Evolutionary conservation across 2,888 invertebrate species (phyloP), one percentile per base, ranked within the genome.

Genomic region (Arge pagana): DNA sequence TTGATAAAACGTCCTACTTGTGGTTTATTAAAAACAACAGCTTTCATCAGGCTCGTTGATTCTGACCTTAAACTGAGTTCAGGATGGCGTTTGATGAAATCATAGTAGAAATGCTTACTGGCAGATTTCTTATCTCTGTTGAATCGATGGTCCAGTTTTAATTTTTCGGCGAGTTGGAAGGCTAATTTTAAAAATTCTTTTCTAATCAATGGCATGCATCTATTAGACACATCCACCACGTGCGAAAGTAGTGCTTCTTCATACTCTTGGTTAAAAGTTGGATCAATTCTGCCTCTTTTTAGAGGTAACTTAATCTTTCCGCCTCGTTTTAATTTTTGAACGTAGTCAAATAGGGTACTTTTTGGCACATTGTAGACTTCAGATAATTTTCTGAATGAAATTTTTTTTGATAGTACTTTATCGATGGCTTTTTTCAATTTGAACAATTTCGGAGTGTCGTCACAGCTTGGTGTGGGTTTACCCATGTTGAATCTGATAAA

Each of bases 71-170:
- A 16, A 4, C 33, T 33, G 33, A 57, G 24, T 10, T 54, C 50
- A 4, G 41, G 6, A 37, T 57, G 33, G 18, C 53, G 50, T 16
- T 53, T 54, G 49, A 54, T 57, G 36, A 61, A 64, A 1, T 19
- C n/a, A 37, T 55, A 53, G 13, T 49, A 60, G 37, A 49, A 62
- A 6, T 65, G 15, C 48, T 58, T 58, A 6, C 57, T 61, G 6
- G 62, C 59, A 13, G 30, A 51, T 40, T 23, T 23, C 18, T 49
- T 53, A 6, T 50, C 28, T 36, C 52, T 55, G 36, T 55, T 61
- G 31, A 64, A 65, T 19, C 50, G 33, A 30, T 60, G 58, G 11
- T 50, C 19, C 15, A 61, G 26, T 33, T 53, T 48, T 4, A 58
- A 35, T 2, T 48, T 21, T 52, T 59, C 58, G 6, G 59, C 57